Percentiles rank a stretch among this genome's conserved stretches.
phyloP scores from a whole-genome alignment of 2,888 invertebrate genomes.

The Andrena bicolor region DNA sequence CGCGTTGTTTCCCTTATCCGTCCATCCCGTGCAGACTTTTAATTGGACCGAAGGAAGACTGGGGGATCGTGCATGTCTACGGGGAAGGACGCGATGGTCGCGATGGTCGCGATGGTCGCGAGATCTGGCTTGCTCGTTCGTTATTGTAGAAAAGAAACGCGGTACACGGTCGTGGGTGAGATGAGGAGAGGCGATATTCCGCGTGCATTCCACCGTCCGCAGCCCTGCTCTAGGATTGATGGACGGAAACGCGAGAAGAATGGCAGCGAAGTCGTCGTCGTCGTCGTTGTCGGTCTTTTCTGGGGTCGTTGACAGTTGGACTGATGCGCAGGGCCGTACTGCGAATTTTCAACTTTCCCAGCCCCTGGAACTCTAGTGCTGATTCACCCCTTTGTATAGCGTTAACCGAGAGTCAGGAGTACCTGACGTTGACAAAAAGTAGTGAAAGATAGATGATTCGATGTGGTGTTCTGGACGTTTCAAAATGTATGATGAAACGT shows the following conservation, averaged over 20 bases:
- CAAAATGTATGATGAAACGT: no score
- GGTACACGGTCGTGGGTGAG: constrained; percentile 44
- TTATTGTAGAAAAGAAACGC: constrained; percentile 70
- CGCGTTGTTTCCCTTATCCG: constrained; percentile 57
- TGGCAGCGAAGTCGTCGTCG: constrained; percentile 61
- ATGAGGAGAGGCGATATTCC: constrained; percentile 59
- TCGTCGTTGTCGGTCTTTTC: constrained; percentile 53
- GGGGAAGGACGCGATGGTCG: constrained; percentile 27
- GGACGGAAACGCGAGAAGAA: constrained; percentile 71
- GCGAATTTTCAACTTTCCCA: constrained; percentile 39
- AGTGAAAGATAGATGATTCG: no score
- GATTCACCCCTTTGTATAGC: neutral
- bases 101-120: constrained; percentile 25
- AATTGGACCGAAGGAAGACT: constrained; percentile 54
- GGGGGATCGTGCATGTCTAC: neutral
- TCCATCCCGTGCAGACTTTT: constrained; percentile 53
- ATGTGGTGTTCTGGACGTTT: no score
- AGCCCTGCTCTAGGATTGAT: constrained; percentile 63
- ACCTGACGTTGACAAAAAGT: no score
- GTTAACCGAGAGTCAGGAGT: neutral
- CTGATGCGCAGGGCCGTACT: constrained; percentile 56
- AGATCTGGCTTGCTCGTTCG: constrained; percentile 41
- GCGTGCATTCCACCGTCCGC: constrained; percentile 61
- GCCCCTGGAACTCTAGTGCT: neutral
- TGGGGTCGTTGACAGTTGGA: constrained; percentile 65